A percentile compares a stretch with the other conserved stretches of the same genome.
Conservation (phyloP, 2,113 vertebrate species). For the Pomatorhinus ruficollis region DNA sequence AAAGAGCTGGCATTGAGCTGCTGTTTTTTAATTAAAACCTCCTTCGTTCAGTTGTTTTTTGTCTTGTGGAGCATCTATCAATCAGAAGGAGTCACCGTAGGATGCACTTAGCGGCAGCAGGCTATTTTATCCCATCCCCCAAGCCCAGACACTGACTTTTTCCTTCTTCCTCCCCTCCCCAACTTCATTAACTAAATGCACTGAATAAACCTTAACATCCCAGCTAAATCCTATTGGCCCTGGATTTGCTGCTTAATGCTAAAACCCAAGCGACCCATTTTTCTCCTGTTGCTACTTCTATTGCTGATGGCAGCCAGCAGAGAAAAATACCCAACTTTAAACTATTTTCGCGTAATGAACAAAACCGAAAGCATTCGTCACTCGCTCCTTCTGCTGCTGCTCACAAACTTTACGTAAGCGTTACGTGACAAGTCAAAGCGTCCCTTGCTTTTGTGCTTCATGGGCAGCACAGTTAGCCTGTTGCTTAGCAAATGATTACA, state of each 20-base stretch:
- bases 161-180: neutral
- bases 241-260: slow-evolving; percentile 91
- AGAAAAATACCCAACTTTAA: slow-evolving; percentile 43
- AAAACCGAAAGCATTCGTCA: neutral
- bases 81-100: neutral
- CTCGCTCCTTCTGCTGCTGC: neutral
- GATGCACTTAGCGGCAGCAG: neutral
- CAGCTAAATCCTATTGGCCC: slow-evolving; percentile 85
- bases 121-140: neutral
- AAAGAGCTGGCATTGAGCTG: neutral
- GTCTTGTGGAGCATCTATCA: slow-evolving; percentile 27
- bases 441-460: slow-evolving; percentile 26
- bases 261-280: slow-evolving; percentile 80
- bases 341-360: slow-evolving; percentile 5
- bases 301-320: slow-evolving; percentile 43
- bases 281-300: slow-evolving; percentile 67
- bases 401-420: slow-evolving; percentile 14
- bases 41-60: neutral
- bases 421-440: neutral
- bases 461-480: neutral
- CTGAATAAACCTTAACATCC: slow-evolving; percentile 83
- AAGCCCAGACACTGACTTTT: slow-evolving; percentile 7
- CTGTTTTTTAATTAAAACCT: slow-evolving; percentile 22
- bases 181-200: slow-evolving; percentile 81
- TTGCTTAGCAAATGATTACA: slow-evolving; percentile 45